Evolutionary conservation across 1,140 invertebrate species (phyloP).

Genomic region (Drosophila funebris): DNA sequence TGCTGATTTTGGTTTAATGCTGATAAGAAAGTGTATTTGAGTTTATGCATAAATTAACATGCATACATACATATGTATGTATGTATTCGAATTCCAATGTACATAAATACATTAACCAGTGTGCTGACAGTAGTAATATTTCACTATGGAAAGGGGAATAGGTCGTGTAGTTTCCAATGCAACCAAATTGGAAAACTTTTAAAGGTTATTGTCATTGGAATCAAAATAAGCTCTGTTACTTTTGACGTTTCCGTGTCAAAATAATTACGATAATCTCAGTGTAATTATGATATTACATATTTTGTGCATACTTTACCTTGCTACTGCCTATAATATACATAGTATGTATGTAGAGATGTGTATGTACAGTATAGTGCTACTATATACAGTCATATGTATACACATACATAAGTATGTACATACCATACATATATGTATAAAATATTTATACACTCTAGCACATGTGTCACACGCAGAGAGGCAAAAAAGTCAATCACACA

Average conservation of each 20-base stretch:
- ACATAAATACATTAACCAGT: not conserved
- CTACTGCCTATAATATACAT: not conserved
- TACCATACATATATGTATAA: not conserved
- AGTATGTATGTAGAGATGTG: slow-evolving; percentile 8
- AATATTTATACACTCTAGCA: slow-evolving; percentile 13
- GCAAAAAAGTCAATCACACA: slow-evolving; percentile 59
- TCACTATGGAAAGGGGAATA: not conserved
- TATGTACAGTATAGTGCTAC: not conserved
- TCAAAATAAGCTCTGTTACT: not conserved
- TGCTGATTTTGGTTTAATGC: not conserved
- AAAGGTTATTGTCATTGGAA: not conserved
- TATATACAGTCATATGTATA: not conserved
- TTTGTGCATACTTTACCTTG: not conserved
- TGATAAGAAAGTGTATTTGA: not conserved
- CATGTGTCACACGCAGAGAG: slow-evolving; percentile 62
- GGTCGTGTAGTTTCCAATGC: not conserved
- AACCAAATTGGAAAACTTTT: not conserved
- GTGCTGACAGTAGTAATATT: not conserved
- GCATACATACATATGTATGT: not conserved
- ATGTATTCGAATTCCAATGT: too few relatives aligned
- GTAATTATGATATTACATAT: slow-evolving; percentile 16
- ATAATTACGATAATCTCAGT: slow-evolving; percentile 1
- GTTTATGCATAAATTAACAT: too few relatives aligned
- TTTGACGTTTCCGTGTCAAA: not conserved
- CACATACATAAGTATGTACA: not conserved